A percentile compares a stretch with the other conserved stretches of the same genome.
Conservation (phyloP, 2,113 vertebrate genomes). For the Ifrita kowaldi region DNA sequence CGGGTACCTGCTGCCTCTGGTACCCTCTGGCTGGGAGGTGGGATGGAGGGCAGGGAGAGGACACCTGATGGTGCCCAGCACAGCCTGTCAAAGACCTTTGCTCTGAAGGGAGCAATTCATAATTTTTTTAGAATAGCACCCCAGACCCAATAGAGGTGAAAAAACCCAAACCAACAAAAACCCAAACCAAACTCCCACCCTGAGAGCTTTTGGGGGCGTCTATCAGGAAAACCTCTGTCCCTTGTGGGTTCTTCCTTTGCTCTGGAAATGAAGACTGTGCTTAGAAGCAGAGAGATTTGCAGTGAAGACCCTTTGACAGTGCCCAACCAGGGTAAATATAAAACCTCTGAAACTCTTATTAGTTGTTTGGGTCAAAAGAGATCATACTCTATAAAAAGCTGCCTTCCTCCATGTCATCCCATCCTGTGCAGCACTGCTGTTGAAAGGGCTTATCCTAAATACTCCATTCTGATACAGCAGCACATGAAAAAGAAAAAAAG, state of each 20-base stretch:
- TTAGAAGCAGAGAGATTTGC: not conserved
- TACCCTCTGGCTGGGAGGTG: not conserved
- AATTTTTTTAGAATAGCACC: not conserved
- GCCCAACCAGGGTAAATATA: not conserved
- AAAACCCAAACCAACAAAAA: not conserved
- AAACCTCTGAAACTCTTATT: not conserved
- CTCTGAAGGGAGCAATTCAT: not conserved
- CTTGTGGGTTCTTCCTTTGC: not conserved
- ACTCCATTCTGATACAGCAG: not conserved
- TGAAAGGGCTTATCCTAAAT: constrained; percentile 9
- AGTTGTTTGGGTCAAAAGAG: not conserved
- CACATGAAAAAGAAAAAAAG: not conserved
- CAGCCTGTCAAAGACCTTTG: not conserved
- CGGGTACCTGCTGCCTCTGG: not conserved
- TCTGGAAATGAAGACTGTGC: not conserved
- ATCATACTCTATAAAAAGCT: not conserved
- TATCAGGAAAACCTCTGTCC: not conserved
- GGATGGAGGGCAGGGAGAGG: not conserved
- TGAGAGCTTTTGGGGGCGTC: not conserved
- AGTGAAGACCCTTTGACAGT: not conserved
- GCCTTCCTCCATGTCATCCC: not conserved
- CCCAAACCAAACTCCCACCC: not conserved
- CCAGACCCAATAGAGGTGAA: not conserved
- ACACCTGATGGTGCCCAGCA: not conserved
- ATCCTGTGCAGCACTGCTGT: not conserved